Evolutionary conservation across 2,113 vertebrate genomes (phyloP), one percentile per base, ranked within the genome.

Genomic region (Micronisus gabar): DNA sequence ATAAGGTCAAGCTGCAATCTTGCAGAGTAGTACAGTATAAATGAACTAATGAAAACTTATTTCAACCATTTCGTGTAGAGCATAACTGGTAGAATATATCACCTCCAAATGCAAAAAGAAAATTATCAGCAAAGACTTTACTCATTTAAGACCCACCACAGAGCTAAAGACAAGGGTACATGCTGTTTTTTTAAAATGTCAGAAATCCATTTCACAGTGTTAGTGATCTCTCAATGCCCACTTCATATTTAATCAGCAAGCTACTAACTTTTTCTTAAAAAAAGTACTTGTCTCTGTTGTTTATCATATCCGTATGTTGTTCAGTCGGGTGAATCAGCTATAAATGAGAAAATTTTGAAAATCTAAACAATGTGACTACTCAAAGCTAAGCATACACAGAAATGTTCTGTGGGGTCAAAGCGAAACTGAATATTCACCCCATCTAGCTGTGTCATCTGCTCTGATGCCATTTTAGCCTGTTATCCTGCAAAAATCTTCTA

Each of bases 181-280:
- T 36, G 84, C 81, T 90, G 94, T 4, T 86, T 88, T 95, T 89
- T 58, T 36, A 18, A 96, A 86, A 95, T 73, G 81, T 94, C 91
- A 94, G 93, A 85, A 95, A 94, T 62, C 66, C 78, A 86, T 95
- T 95, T 95, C 68, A 55, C 78, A 59, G 38, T 66, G 18, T 67
- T 97, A 95, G 93, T 93, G 81, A 68, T 67, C 93, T 95, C 78
- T 95, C 80, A 80, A 58, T 94, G 78, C 55, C 86, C 89, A 93
- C 74, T 95, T 95, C 87, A 79, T 74, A 66, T 83, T 95, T 84
- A 90, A 82, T 73, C 68, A 96, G 63, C 6, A 4, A 88, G 67
- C 43, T 87, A 84, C 80, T 67, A 91, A 84, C 13, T 76, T 85
- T 86, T 85, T 50, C 76, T 76, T 15, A 43, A 41, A 92, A 84